phyloP scores from a whole-genome alignment of 2,888 invertebrate species.

The Thymelicus sylvestris region DNA sequence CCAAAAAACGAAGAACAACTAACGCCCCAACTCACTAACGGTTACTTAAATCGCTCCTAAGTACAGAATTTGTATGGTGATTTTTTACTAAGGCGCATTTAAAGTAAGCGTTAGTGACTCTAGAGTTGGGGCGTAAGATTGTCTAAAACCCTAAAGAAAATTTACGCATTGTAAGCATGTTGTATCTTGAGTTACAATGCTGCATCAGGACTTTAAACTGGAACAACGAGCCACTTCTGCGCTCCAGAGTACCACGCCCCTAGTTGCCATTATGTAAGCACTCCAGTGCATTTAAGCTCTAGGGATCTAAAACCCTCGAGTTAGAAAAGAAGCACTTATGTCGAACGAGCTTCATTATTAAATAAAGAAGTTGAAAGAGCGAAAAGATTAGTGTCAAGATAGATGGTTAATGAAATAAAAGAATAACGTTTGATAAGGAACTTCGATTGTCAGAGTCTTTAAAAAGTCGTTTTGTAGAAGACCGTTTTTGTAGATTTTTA shows the following conservation, averaged over 20 bases:
- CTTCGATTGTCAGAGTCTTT: conserved; percentile 54
- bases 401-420: conserved; percentile 3
- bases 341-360: not conserved
- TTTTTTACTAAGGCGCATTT: too few species aligned
- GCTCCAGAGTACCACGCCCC: not conserved
- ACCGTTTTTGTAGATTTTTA: too few species aligned
- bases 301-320: not conserved
- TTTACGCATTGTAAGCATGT: not conserved
- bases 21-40: too few species aligned
- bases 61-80: too few species aligned
- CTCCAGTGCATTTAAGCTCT: conserved; percentile 15
- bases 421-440: conserved; percentile 67
- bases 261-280: conserved; percentile 24
- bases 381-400: not conserved
- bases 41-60: too few species aligned
- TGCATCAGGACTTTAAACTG: conserved; percentile 16
- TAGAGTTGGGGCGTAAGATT: too few species aligned
- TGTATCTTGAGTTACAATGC: conserved; percentile 2
- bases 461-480: too few species aligned
- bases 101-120: too few species aligned
- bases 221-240: conserved; percentile 12
- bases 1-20: not conserved
- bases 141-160: not conserved
- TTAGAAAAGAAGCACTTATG: not conserved
- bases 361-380: not conserved